phyloP scores from a whole-genome alignment of 2,113 vertebrate genomes.

The Plecotus auritus region DNA sequence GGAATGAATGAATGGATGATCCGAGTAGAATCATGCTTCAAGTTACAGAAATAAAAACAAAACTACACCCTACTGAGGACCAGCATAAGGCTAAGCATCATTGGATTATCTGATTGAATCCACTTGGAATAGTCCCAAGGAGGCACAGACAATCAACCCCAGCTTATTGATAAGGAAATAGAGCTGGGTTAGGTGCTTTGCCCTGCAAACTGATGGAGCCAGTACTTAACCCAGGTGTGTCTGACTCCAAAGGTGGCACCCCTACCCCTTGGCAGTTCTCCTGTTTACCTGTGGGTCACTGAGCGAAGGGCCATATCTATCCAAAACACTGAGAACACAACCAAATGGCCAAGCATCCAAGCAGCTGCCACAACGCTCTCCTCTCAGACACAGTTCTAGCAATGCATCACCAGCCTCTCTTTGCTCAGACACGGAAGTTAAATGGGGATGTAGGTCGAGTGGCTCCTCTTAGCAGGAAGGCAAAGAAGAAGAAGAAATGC shows the following conservation, averaged over 20 bases:
- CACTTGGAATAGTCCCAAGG: no score
- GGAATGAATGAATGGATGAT: neutral
- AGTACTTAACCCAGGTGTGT: no score
- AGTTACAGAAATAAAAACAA: neutral
- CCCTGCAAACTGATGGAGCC: neutral
- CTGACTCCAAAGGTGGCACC: neutral
- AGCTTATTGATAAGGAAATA: accelerated
- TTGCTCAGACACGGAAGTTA: neutral
- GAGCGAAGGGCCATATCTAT: accelerated
- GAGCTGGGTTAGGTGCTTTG: neutral
- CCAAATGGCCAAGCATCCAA: neutral
- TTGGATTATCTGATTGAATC: neutral
- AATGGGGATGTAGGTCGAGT: neutral
- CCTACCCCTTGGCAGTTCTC: neutral
- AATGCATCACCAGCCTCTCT: neutral
- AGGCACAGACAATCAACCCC: neutral
- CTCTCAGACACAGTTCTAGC: neutral
- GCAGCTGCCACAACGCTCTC: accelerated
- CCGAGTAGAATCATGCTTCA: neutral
- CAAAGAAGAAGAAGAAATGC: neutral
- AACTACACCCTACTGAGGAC: neutral
- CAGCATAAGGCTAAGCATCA: neutral
- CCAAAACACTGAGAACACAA: neutral
- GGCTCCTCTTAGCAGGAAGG: neutral
- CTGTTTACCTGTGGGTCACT: neutral